Percentiles rank a stretch among this genome's conserved stretches.
These are phyloP conservation scores for Fulmarus glacialis DNA, from an alignment of 2,113 vertebrate genomes.

Conservation along the genomic window DNA sequence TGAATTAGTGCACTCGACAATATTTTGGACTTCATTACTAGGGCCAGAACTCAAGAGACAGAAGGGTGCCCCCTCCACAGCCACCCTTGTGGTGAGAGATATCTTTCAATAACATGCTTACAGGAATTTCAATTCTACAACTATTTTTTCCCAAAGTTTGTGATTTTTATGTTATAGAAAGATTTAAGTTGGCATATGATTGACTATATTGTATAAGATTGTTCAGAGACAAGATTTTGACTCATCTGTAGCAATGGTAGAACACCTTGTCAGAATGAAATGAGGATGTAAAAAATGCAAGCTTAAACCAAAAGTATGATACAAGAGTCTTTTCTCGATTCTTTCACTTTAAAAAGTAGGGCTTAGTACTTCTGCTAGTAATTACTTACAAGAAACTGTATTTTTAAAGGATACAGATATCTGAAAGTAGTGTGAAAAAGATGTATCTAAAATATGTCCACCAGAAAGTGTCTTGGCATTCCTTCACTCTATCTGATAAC, in stretches of 20 bases:
- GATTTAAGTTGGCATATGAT: neutral
- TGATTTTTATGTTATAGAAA: neutral
- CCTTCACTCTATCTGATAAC: neutral
- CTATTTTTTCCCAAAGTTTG: accelerated
- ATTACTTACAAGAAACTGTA: neutral
- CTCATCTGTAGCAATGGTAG: neutral
- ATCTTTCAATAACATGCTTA: neutral
- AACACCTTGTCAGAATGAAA: neutral
- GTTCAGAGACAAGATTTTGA: neutral
- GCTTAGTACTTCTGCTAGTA: neutral
- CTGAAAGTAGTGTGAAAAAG: neutral
- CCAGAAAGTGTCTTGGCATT: neutral
- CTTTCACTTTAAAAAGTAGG: neutral
- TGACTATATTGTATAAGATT: neutral
- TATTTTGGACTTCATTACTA: neutral
- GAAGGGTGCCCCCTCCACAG: neutral
- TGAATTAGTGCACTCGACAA: neutral
- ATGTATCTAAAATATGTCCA: neutral
- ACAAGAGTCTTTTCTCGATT: neutral
- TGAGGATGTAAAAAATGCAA: neutral
- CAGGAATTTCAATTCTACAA: neutral
- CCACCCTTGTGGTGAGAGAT: neutral
- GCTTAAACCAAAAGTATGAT: neutral
- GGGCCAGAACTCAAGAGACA: neutral
- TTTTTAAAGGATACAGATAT: neutral